Evolutionary conservation across 2,113 vertebrate species (phyloP).

Genomic region (Prochilodus magdalenae): DNA sequence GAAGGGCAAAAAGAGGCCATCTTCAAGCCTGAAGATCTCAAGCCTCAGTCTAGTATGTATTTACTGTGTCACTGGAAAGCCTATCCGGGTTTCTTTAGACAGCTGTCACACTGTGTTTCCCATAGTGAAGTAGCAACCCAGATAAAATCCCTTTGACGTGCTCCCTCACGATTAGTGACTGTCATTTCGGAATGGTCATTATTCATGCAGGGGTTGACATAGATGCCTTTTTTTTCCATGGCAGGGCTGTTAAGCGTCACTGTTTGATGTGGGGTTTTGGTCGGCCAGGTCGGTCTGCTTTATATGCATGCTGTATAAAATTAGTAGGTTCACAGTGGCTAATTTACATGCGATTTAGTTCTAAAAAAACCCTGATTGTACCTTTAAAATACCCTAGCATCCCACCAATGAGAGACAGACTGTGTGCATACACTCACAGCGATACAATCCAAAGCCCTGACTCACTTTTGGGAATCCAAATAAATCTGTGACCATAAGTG

Average conservation of each 20-base stretch:
- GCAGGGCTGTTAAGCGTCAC: not conserved
- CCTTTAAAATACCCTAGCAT: slow-evolving; percentile 30
- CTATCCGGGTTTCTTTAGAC: not conserved
- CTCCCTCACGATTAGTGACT: not conserved
- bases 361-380: slow-evolving; percentile 22
- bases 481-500: slow-evolving; percentile 22
- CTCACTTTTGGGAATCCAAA: slow-evolving; percentile 38
- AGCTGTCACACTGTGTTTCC: slow-evolving; percentile 2
- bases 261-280: not conserved
- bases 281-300: slow-evolving; percentile 21
- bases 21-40: too few species aligned
- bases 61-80: not conserved
- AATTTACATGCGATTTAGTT: slow-evolving; percentile 43
- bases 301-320: slow-evolving; percentile 19
- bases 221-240: slow-evolving; percentile 5
- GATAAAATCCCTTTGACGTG: not conserved
- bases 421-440: slow-evolving; percentile 16
- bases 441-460: slow-evolving; percentile 15
- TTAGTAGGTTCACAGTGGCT: slow-evolving; percentile 36
- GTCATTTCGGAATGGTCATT: not conserved
- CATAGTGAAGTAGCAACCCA: not conserved
- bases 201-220: not conserved
- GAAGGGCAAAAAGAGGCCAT: too few species aligned
- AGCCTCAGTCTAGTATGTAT: not conserved
- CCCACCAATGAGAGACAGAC: slow-evolving; percentile 28